Conservation (phyloP, 35 echinoderm and acorn worm species). For the Apostichopus parvimensis region DNA sequence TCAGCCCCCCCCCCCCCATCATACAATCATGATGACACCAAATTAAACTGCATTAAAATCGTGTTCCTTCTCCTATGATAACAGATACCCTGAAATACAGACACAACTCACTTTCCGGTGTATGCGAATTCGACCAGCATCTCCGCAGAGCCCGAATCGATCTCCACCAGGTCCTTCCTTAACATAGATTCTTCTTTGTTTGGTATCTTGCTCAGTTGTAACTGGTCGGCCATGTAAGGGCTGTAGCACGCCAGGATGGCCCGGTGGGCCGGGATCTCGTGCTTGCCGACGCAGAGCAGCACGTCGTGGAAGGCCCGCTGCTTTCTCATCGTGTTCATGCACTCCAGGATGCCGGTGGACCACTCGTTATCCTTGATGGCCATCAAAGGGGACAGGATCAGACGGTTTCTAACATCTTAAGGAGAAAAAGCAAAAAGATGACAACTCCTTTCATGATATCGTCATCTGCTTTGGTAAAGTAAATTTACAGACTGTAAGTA, state of each 20-base stretch:
- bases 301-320: constrained; percentile 85
- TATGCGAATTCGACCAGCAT: constrained; percentile 92
- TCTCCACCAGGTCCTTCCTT: constrained; percentile 44
- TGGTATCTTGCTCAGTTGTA: constrained; percentile 42
- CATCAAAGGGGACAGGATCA: constrained; percentile 12
- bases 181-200: constrained; percentile 46
- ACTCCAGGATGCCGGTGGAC: constrained; percentile 62
- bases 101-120: constrained; percentile 75
- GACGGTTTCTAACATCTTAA: constrained; percentile 43
- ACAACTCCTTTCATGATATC: no score
- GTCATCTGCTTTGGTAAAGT: no score
- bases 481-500: no score
- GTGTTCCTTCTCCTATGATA: no score
- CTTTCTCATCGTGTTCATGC: constrained; percentile 87
- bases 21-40: no score
- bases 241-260: constrained; percentile 89
- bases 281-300: constrained; percentile 68
- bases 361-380: constrained; percentile 67
- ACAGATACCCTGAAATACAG: not conserved
- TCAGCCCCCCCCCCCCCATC: no score
- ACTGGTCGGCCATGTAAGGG: constrained; percentile 64
- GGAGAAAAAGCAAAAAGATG: no score
- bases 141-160: constrained; percentile 66
- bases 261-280: constrained; percentile 84
- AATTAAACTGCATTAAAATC: no score